phyloP scores from a whole-genome alignment of 2,888 invertebrate species.

The Slavum lentiscoides region DNA sequence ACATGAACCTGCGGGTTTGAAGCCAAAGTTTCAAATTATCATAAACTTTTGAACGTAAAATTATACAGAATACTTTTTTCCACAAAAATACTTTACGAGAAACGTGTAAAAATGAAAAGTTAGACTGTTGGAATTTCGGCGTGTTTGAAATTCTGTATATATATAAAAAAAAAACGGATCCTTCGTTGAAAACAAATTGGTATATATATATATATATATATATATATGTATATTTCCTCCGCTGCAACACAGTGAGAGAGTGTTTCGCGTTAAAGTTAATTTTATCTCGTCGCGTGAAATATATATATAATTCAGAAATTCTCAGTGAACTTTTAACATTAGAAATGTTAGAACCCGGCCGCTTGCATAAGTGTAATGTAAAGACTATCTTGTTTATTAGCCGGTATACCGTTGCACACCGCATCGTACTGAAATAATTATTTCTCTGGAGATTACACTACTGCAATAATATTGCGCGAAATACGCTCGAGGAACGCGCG shows the following conservation, averaged over 20 bases:
- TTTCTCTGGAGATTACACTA: not conserved
- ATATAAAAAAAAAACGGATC: not conserved
- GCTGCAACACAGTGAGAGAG: not conserved
- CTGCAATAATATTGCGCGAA: not conserved
- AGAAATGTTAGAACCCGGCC: slow-evolving; percentile 2
- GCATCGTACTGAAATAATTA: not conserved
- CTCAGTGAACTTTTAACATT: slow-evolving; percentile 34
- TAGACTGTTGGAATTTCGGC: not conserved
- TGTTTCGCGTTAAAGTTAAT: slow-evolving; percentile 12
- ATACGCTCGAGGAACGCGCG: too few species aligned
- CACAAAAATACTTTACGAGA: not conserved
- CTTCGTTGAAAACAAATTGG: slow-evolving; percentile 6
- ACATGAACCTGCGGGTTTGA: too few species aligned
- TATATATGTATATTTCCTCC: too few species aligned
- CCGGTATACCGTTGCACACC: not conserved
- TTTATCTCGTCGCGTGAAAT: slow-evolving; percentile 2
- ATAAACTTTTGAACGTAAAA: not conserved
- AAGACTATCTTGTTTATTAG: slow-evolving; percentile 36
- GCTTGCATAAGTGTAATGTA: not conserved
- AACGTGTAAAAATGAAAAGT: slow-evolving; percentile 19
- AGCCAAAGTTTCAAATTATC: not conserved
- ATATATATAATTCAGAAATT: slow-evolving; percentile 43
- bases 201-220: too few species aligned
- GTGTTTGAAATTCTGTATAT: not conserved
- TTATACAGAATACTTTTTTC: not conserved